phyloP scores from a whole-genome alignment of 2,113 vertebrate genomes.

The Collichthys lucidus region DNA sequence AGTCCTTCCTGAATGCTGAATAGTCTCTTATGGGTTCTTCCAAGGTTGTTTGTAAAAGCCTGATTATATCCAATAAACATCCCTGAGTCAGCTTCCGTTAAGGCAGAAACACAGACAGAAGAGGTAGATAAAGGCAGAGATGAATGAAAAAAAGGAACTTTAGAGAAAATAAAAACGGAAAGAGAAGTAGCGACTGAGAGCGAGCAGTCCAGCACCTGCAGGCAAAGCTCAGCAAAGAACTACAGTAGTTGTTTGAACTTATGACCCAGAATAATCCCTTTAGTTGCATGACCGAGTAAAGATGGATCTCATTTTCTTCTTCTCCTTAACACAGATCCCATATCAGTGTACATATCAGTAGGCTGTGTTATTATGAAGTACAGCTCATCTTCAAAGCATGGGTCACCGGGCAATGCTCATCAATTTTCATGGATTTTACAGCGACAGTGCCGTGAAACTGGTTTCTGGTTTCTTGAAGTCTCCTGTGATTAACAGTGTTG shows the following conservation, averaged over 20 bases:
- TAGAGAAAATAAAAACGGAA: constrained; percentile 1
- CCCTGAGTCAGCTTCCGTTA: constrained; percentile 11
- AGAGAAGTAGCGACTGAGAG: neutral
- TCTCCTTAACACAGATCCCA: constrained; percentile 32
- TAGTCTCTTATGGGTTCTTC: neutral
- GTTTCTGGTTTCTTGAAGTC: constrained; percentile 4
- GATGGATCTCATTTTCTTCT: constrained; percentile 6
- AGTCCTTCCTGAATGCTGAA: constrained; percentile 1
- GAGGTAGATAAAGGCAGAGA: constrained; percentile 5
- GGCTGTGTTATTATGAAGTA: constrained; percentile 39
- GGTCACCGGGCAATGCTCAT: constrained; percentile 3
- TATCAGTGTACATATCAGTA: constrained; percentile 45
- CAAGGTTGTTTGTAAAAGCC: constrained; percentile 21
- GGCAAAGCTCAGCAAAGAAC: constrained; percentile 41
- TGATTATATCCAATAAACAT: constrained; percentile 31
- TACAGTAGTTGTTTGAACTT: constrained; percentile 49
- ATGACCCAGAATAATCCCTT: constrained; percentile 63
- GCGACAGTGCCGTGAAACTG: neutral
- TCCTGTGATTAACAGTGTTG: constrained; percentile 7
- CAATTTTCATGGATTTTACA: constrained; percentile 51
- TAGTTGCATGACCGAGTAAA: constrained; percentile 42
- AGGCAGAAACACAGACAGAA: constrained; percentile 28
- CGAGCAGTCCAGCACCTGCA: constrained; percentile 22
- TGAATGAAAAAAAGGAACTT: neutral
- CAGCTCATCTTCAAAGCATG: constrained; percentile 22